Conservation (phyloP, 30 jellyfish, hydroid and myxozoan genomes). For the Aurelia aurita complex sp. Pacific region DNA sequence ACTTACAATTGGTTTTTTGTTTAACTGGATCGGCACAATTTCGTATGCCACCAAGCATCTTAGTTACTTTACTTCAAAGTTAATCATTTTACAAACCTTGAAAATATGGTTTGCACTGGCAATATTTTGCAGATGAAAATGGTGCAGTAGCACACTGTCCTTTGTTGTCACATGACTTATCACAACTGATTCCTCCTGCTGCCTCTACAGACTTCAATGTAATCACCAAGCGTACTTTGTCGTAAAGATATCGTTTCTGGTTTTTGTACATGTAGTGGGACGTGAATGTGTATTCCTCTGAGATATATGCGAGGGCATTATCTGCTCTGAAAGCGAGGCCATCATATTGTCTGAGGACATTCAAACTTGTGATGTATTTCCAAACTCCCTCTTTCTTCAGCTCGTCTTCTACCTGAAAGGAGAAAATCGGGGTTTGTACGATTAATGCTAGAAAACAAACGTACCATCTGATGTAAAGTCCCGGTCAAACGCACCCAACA, state of each 20-base stretch:
- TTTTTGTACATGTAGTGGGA: not conserved
- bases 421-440: too few species aligned
- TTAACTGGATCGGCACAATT: too few species aligned
- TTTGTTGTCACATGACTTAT: slow-evolving; percentile 11
- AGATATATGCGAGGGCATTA: slow-evolving; percentile 4
- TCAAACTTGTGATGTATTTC: slow-evolving; percentile 20
- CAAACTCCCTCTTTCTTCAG: slow-evolving; percentile 21
- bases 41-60: too few species aligned
- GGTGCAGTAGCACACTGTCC: slow-evolving; percentile 20
- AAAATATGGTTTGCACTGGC: slow-evolving; percentile 38
- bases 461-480: too few species aligned
- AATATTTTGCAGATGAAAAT: slow-evolving; percentile 12
- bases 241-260: not conserved
- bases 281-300: slow-evolving; percentile 26
- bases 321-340: not conserved
- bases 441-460: too few species aligned
- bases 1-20: too few species aligned
- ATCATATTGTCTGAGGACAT: slow-evolving; percentile 14
- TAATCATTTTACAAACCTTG: not conserved
- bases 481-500: too few species aligned
- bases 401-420: not conserved
- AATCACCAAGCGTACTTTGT: slow-evolving; percentile 20
- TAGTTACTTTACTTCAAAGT: too few species aligned
- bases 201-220: slow-evolving; percentile 15
- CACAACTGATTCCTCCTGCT: slow-evolving; percentile 15